Conservation (phyloP, 2,113 vertebrate genomes). For the Lagenorhynchus albirostris region DNA sequence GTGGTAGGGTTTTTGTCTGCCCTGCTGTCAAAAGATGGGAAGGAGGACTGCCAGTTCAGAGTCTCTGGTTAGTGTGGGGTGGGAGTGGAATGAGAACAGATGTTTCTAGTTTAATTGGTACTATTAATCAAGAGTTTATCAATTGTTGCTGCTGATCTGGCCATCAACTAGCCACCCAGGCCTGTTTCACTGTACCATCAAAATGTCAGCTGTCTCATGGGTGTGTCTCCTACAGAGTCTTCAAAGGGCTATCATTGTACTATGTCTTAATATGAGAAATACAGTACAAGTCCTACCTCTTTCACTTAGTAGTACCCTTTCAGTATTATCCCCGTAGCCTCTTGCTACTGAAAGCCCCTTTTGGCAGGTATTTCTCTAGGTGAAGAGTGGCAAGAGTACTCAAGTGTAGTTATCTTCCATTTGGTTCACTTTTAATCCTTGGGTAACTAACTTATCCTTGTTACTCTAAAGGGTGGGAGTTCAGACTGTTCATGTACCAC, state of each 20-base stretch:
- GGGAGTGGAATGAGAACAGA: neutral
- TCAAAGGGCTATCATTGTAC: neutral
- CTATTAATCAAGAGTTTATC: neutral
- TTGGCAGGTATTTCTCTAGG: neutral
- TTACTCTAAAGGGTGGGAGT: neutral
- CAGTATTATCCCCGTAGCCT: rapidly evolving
- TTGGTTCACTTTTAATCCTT: neutral
- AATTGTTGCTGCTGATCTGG: neutral
- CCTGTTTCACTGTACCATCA: neutral
- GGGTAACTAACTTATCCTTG: neutral
- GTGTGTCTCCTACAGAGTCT: neutral
- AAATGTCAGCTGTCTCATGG: neutral
- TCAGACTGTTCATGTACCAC: neutral
- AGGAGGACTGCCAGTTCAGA: neutral
- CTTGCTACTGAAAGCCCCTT: neutral
- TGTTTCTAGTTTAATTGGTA: neutral
- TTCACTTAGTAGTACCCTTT: neutral
- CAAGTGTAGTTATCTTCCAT: neutral
- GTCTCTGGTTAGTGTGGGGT: neutral
- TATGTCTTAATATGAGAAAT: neutral
- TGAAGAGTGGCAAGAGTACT: neutral
- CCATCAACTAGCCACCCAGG: neutral
- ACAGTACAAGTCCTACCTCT: rapidly evolving
- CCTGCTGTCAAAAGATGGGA: neutral
- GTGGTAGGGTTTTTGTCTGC: too few species aligned